Percentiles rank a stretch among this genome's conserved stretches.
Conservation (phyloP, 2,888 invertebrate species). For the Cryptus viduatorius region DNA sequence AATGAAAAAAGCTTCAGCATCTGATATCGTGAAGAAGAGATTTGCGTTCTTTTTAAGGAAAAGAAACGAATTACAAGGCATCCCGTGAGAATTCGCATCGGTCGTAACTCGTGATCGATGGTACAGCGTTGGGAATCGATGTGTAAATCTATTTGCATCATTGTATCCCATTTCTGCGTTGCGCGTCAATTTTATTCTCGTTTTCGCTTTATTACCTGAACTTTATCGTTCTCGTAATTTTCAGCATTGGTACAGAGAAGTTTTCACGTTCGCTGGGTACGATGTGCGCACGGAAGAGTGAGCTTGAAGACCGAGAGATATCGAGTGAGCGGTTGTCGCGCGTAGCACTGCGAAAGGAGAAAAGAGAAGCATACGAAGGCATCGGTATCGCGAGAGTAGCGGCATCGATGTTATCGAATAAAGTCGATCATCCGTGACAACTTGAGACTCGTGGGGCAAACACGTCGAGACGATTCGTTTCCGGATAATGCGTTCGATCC, state of each 20-base stretch:
- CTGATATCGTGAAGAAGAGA: no score
- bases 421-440: conserved; percentile 52
- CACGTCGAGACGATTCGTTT: conserved; percentile 40
- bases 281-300: conserved; percentile 39
- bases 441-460: conserved; percentile 41
- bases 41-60: no score
- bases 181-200: conserved; percentile 3
- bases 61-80: no score
- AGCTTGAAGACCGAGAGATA: conserved; percentile 37
- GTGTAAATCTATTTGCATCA: no score
- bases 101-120: no score
- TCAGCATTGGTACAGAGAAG: not conserved
- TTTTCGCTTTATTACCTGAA: not conserved
- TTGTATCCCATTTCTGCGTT: not conserved
- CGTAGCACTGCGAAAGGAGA: not conserved
- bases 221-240: conserved; percentile 30
- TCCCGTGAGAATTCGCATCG: no score
- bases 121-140: no score
- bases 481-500: conserved; percentile 42
- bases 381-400: conserved; percentile 12
- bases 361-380: not conserved
- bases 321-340: conserved; percentile 21
- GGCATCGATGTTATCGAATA: conserved; percentile 39
- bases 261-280: conserved; percentile 8
- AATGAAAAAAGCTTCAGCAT: no score